A percentile compares a stretch with the other conserved stretches of the same genome.
These are phyloP conservation scores for Dryobota labecula DNA, from an alignment of 2,888 invertebrate species.

Conservation along the genomic window DNA sequence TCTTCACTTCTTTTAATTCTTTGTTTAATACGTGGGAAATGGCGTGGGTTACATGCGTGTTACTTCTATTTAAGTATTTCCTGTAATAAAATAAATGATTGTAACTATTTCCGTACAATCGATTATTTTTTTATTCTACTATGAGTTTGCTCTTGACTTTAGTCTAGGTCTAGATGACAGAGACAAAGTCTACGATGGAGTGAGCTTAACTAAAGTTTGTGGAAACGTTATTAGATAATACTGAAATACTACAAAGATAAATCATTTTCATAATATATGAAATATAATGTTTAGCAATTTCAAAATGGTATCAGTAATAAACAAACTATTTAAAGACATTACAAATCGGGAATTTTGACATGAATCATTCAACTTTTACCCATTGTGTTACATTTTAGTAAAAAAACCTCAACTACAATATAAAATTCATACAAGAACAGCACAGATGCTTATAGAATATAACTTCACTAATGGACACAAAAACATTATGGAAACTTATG, in stretches of 20 bases:
- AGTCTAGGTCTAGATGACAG: too few relatives aligned
- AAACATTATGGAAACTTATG: constrained; percentile 49
- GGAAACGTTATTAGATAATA: too few relatives aligned
- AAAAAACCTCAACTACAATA: constrained; percentile 3
- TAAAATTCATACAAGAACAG: constrained; percentile 37
- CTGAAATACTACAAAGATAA: neutral
- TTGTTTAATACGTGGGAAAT: too few relatives aligned
- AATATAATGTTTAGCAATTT: neutral
- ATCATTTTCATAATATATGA: too few relatives aligned
- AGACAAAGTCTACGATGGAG: too few relatives aligned
- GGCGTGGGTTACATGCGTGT: too few relatives aligned
- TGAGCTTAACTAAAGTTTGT: neutral
- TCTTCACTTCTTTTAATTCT: too few relatives aligned
- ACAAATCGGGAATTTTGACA: neutral
- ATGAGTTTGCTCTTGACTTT: too few relatives aligned
- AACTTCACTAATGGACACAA: constrained; percentile 55
- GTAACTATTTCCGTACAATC: neutral
- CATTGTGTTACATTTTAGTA: neutral
- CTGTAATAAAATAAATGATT: too few relatives aligned
- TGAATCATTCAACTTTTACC: neutral
- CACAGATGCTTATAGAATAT: constrained; percentile 35
- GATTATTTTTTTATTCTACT: too few relatives aligned
- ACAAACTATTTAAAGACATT: neutral
- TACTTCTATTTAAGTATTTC: too few relatives aligned
- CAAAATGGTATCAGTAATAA: neutral